phyloP scores from a whole-genome alignment of 2,113 vertebrate species.

The Urocynchramus pylzowi region DNA sequence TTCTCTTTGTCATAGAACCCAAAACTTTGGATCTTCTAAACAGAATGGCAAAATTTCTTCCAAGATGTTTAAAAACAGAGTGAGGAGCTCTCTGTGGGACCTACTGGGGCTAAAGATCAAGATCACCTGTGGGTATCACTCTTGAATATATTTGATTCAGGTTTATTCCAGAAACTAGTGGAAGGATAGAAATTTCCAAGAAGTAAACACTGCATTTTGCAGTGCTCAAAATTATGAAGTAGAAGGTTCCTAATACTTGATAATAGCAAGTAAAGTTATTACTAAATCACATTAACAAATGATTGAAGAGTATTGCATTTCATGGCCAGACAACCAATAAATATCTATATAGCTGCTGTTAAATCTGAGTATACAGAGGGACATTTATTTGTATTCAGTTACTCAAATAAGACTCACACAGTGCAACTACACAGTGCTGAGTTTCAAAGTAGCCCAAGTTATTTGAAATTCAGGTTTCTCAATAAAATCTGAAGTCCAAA shows the following conservation, averaged over 20 bases:
- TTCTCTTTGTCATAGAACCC: neutral
- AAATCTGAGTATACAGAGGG: neutral
- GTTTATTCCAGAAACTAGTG: neutral
- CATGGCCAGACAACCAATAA: neutral
- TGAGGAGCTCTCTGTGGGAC: neutral
- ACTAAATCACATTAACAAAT: neutral
- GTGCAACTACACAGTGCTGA: neutral
- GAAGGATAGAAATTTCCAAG: neutral
- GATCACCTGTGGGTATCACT: neutral
- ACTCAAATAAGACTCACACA: neutral
- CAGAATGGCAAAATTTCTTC: neutral
- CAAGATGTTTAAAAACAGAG: neutral
- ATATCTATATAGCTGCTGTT: neutral
- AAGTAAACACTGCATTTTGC: neutral
- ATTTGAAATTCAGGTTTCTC: neutral
- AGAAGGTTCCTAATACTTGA: neutral
- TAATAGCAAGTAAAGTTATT: neutral
- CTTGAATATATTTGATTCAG: neutral
- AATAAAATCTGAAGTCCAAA: neutral
- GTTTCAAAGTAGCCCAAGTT: neutral
- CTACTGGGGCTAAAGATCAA: neutral
- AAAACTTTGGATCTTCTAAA: neutral
- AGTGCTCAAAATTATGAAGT: neutral
- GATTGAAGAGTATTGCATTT: neutral
- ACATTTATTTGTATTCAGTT: conserved; percentile 23